phyloP scores from a whole-genome alignment of 2,888 invertebrate species.

The Eurytoma adleriae region DNA sequence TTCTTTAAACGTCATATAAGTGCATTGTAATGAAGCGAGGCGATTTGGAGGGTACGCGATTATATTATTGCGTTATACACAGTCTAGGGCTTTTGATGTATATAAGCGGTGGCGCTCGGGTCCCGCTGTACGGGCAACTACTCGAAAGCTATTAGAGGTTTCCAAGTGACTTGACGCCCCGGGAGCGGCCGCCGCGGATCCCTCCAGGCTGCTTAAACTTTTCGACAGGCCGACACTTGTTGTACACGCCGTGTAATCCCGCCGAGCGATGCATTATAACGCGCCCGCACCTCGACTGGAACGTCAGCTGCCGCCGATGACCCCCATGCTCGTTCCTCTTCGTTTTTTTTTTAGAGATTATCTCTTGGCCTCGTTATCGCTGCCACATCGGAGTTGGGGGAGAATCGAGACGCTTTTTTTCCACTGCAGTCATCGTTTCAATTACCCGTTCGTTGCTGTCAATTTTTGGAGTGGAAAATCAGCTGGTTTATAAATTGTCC shows the following conservation, averaged over 20 bases:
- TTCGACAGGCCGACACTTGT: conserved; percentile 61
- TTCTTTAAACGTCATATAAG: too few species aligned
- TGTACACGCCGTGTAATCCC: conserved; percentile 34
- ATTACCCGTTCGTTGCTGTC: too few species aligned
- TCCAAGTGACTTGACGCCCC: conserved; percentile 73
- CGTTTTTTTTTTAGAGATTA: too few species aligned
- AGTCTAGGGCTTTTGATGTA: conserved; percentile 8
- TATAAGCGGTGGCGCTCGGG: conserved; percentile 6
- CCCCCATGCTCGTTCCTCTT: too few species aligned
- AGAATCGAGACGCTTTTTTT: too few species aligned
- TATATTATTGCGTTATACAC: conserved; percentile 17
- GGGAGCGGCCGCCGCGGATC: conserved; percentile 67
- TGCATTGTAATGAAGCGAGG: neutral
- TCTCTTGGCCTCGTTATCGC: too few species aligned
- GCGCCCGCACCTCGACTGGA: neutral
- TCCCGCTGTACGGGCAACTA: conserved; percentile 21
- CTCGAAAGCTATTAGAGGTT: conserved; percentile 74
- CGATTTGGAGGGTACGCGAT: neutral
- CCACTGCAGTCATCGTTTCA: too few species aligned
- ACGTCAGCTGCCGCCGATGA: too few species aligned
- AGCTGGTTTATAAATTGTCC: too few species aligned
- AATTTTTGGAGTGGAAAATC: too few species aligned
- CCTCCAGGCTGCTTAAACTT: conserved; percentile 73
- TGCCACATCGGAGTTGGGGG: too few species aligned
- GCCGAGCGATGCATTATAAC: neutral